These are phyloP conservation scores for Eospalax fontanierii DNA, from an alignment of 2,797 vertebrate species.

Conservation along the genomic window DNA sequence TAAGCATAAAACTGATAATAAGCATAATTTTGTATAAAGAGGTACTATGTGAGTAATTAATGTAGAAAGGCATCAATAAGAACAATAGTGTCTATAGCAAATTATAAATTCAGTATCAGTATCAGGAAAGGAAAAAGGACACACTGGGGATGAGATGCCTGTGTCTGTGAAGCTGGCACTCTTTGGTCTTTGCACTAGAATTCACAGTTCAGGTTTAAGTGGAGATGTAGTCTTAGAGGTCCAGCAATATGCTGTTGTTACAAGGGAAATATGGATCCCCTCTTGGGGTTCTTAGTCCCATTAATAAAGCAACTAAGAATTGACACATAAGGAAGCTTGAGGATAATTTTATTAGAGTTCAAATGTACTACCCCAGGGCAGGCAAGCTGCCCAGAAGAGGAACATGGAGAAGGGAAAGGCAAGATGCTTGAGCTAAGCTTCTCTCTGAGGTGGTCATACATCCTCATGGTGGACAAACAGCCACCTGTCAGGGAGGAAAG, in stretches of 20 bases:
- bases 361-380: neutral
- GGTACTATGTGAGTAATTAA: constrained; percentile 19
- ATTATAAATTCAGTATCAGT: constrained; percentile 11
- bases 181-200: neutral
- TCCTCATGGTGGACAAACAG: neutral
- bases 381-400: neutral
- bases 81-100: neutral
- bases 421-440: neutral
- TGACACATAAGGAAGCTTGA: neutral
- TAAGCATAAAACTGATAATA: neutral
- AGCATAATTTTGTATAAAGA: constrained; percentile 24
- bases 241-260: neutral
- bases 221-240: neutral
- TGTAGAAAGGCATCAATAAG: constrained; percentile 25
- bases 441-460: no score
- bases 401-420: neutral
- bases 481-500: neutral
- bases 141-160: neutral
- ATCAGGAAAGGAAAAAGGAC: neutral
- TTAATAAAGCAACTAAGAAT: neutral
- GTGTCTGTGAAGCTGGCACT: no score
- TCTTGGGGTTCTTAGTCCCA: neutral
- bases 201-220: neutral
- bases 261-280: neutral
- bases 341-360: neutral